phyloP scores from a whole-genome alignment of 2,888 invertebrate species.

The Pycnomerus fuliginosus region DNA sequence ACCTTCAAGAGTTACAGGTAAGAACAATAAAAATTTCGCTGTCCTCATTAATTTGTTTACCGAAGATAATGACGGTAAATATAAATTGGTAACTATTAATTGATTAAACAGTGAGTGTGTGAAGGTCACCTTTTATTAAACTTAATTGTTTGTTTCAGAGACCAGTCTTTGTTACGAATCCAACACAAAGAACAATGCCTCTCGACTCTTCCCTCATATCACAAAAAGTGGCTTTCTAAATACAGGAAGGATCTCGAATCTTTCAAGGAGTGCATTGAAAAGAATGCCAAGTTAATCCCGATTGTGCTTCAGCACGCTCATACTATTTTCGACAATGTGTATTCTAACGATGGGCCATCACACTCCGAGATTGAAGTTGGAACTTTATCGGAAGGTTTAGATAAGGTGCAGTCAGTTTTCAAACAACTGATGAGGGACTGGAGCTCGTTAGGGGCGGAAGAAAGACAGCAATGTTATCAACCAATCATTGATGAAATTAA shows the following conservation, averaged over 20 bases:
- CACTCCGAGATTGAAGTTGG: conserved; percentile 39
- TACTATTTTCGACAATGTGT: conserved; percentile 79
- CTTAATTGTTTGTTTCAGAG: conserved; percentile 55
- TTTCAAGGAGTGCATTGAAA: conserved; percentile 77
- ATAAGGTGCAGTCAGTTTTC: conserved; percentile 89
- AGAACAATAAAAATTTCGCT: conserved; percentile 34
- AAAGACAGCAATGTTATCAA: conserved; percentile 83
- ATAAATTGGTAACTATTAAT: not conserved
- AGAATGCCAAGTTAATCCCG: conserved; percentile 66
- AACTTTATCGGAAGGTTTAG: conserved; percentile 57
- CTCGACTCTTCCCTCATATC: conserved; percentile 68
- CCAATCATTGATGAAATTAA: conserved; percentile 86
- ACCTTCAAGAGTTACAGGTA: conserved; percentile 91
- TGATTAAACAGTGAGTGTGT: not conserved
- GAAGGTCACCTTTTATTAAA: conserved; percentile 2
- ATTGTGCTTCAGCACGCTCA: conserved; percentile 77
- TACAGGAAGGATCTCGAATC: conserved; percentile 75
- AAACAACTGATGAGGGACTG: conserved; percentile 98
- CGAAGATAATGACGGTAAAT: no score
- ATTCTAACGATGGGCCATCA: conserved; percentile 39
- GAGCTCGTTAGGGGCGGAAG: conserved; percentile 81
- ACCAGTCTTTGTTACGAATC: conserved; percentile 73
- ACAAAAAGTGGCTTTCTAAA: conserved; percentile 72
- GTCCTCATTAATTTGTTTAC: not conserved
- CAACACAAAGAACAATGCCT: conserved; percentile 76